Base-by-base conservation (phyloP, 2,113 vertebrate species). In the Sphyrna mokarran region DNA sequence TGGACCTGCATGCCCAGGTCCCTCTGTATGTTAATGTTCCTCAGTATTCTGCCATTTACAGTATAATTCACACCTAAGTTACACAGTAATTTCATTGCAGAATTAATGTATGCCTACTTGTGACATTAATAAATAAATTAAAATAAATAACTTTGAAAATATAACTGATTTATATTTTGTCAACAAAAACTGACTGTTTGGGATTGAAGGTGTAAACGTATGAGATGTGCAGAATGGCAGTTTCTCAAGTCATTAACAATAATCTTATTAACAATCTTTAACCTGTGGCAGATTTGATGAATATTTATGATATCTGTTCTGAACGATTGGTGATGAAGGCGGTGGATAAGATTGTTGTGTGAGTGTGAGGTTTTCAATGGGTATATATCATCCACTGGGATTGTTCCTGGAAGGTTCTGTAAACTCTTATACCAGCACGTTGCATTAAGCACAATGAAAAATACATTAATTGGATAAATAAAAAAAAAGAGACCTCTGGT, bases 211-310 rank as follows among this genome's bases (percentile, higher is more conserved):
- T 37, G 61, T 93, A 91, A 66, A 63, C 8, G 20, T 6, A 68
- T 68, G 63, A 37, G 37, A 66, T 93, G 33, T 93, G 61, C 61
- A 66, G 20, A 66, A 43, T 9, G 18, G n/a, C 61, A 66, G 89
- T 68, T 93, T 93, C 33, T 93, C 89, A 66, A 93, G n/a, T 93
- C 89, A 93, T 93, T 93, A 93, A 37, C 16, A 93, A 66, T 66
- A 63, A 66, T 93, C 89, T 93, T 93, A 66, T 66, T 37, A 93
- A 93, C 80, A 43, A n/a, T 61, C 61, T 93, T 93, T 33, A 66
- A 93, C 89, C 26, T 7, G n/a, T 93, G 37, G 63, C 89, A 20
- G 58, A 5, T 1, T 20, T 66, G 33, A 93, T 93, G 89, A 93
- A 93, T 93, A 66, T 93, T 93, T 66, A 93, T 91, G 89, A 91